phyloP scores from a whole-genome alignment of 2,888 invertebrate genomes.

The Omphaloscelis lunosa region DNA sequence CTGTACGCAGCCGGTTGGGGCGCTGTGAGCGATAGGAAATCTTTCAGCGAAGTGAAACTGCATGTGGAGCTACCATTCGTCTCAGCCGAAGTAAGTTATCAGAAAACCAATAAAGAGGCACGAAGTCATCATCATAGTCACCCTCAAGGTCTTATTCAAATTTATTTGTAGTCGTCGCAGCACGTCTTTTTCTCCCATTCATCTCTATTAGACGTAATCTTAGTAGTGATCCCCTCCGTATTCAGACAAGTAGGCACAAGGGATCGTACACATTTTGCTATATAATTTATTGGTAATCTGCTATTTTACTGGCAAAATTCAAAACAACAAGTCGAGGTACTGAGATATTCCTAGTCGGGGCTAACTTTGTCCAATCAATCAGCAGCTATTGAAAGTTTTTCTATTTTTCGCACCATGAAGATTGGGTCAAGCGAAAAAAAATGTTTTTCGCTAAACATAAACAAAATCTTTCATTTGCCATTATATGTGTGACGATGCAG shows the following conservation, averaged over 20 bases:
- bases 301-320: neutral
- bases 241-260: neutral
- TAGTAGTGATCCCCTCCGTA: no score
- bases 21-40: conserved; percentile 68
- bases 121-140: neutral
- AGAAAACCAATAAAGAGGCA: neutral
- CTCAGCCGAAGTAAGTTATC: conserved; percentile 17
- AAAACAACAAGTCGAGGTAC: neutral
- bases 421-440: neutral
- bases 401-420: neutral
- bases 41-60: conserved; percentile 73
- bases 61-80: conserved; percentile 72
- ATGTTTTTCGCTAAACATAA: neutral
- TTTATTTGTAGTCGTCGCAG: neutral
- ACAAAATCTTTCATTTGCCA: neutral
- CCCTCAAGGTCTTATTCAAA: neutral
- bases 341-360: neutral
- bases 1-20: conserved; percentile 69
- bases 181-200: neutral
- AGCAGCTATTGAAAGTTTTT: neutral
- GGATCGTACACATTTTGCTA: neutral
- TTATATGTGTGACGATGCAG: neutral
- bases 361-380: neutral
- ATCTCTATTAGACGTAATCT: neutral
- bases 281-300: neutral